Percentiles rank a stretch among this genome's conserved stretches.
Evolutionary conservation across 2,113 vertebrate genomes (phyloP).

Genomic region (Emydocephalus ijimae): DNA sequence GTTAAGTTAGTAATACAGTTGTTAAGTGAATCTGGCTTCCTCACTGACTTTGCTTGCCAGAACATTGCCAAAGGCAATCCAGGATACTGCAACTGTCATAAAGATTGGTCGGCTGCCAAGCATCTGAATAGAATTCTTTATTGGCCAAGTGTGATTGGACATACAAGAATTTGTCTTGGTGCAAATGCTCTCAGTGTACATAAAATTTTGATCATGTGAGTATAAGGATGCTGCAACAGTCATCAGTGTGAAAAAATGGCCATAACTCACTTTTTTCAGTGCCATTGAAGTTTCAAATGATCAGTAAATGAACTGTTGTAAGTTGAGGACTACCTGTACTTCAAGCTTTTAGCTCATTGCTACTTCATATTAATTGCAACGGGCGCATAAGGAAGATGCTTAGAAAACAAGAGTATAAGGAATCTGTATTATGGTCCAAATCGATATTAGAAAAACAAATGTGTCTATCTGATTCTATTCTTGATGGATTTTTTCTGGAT

Average conservation of each 20-base stretch:
- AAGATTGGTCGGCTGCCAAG: neutral
- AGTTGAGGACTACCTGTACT: neutral
- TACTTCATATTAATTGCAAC: neutral
- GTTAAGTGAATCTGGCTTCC: neutral
- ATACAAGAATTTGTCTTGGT: no score
- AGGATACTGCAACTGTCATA: neutral
- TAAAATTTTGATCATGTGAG: neutral
- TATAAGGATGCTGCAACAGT: neutral
- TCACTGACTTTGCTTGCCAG: neutral
- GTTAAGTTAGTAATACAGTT: neutral
- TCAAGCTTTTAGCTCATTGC: conserved; percentile 2
- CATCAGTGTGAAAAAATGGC: neutral
- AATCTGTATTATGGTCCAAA: neutral
- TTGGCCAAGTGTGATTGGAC: no score
- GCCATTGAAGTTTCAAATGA: neutral
- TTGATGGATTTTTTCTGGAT: neutral
- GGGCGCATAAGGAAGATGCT: neutral
- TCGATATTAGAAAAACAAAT: neutral
- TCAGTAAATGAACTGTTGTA: neutral
- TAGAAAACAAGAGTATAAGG: neutral
- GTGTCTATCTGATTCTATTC: neutral
- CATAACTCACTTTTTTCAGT: neutral
- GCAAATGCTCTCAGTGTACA: no score
- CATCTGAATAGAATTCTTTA: neutral
- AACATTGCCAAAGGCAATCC: neutral